Base-by-base conservation (phyloP, 2,888 invertebrate genomes). In the Heliconius aoede region DNA sequence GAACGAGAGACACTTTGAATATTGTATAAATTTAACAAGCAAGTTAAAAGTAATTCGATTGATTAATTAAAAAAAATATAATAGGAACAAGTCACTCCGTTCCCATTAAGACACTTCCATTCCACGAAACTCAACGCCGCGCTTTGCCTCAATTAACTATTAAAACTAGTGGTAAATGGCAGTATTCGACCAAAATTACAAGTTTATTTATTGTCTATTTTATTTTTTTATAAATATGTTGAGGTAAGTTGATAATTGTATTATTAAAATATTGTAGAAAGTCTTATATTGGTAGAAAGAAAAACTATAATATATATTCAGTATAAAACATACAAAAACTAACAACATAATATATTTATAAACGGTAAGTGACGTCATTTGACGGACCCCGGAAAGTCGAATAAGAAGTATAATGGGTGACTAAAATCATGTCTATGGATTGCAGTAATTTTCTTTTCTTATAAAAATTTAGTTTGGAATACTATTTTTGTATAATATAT, bases 131-230 rank as follows among this genome's bases (percentile, higher is more conserved):
- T 46, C 46, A 46, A 46, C 46, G 21, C 46, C 46, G 46, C 46
- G 46, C 21, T 46, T 46, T 2, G 46, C 46, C 46, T 46, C 46
- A 8, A 46, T 55, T 55, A 55, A 55, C 55, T 21, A n/a, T 55
- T 55, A 55, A 55, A n/a, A 55, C 55, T 55, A 55, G 55, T 55
- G 55, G 26, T 24, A 60, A 60, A 24, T 60, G 60, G 60, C 26
- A 13, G 60, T 60, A 60, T 4, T 60, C 18, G 26, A 26, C 8
- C 11, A 60, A 60, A 15, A 60, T 5, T 24, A 11, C 13, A 24
- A 60, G 3, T 60, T 60, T 60, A 24, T 13, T 11, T 13, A 26
- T 24, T 3, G n/a, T n/a, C 11, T 3, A 13, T 60, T 24, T 60
- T 26, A 4, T 60, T 60, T 60, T 11, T 60, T 13, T 60, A 13